Evolutionary conservation across 2,113 vertebrate genomes (phyloP).

Genomic region (Actenoides lindsayi): DNA sequence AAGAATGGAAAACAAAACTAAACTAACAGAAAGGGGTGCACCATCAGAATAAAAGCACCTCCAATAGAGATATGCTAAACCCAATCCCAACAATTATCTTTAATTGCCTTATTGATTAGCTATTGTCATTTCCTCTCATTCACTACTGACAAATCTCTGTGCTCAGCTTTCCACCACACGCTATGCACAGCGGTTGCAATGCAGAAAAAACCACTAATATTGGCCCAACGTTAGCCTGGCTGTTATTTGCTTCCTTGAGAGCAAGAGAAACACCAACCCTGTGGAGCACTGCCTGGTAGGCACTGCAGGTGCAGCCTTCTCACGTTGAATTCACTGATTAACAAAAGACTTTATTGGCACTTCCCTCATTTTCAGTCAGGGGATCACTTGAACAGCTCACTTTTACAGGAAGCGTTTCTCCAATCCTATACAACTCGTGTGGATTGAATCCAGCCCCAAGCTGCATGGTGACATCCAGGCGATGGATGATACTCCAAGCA

Average conservation of each 20-base stretch:
- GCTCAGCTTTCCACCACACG: background rate
- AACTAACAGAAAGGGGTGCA: background rate
- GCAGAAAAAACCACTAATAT: background rate
- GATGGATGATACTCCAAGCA: background rate
- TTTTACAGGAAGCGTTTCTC: background rate
- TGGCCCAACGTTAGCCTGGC: background rate
- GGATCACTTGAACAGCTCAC: background rate
- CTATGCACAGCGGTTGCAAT: background rate
- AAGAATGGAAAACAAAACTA: background rate
- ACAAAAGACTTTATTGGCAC: background rate
- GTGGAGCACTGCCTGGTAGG: background rate
- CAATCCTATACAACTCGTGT: background rate
- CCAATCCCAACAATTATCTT: background rate
- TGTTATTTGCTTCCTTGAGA: background rate
- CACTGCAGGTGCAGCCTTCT: background rate
- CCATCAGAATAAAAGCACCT: background rate
- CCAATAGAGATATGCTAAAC: background rate
- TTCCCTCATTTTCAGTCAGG: background rate
- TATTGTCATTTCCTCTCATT: background rate
- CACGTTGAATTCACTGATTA: background rate
- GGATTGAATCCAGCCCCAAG: background rate
- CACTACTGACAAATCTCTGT: background rate
- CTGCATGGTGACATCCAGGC: background rate
- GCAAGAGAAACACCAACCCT: background rate
- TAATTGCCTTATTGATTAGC: background rate